Evolutionary conservation across 2,113 vertebrate species (phyloP).

Genomic region (Colius striatus): DNA sequence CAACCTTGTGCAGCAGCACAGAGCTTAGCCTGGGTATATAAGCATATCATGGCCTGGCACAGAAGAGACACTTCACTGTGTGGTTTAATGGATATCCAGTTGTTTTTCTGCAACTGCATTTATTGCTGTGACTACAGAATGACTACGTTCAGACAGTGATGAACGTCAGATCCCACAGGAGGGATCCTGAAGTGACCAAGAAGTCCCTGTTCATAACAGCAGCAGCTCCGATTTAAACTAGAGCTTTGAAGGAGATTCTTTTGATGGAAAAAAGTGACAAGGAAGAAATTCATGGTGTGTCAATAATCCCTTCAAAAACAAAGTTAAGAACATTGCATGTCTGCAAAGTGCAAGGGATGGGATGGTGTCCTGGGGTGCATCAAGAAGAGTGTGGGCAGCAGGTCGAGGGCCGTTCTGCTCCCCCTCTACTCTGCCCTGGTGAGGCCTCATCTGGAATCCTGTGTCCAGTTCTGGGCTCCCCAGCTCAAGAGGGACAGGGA

Average conservation of each 20-base stretch:
- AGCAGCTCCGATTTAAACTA: background rate
- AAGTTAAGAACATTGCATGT: background rate
- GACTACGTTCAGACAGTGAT: background rate
- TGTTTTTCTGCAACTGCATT: background rate
- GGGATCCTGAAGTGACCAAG: background rate
- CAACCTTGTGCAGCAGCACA: background rate
- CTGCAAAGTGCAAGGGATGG: background rate
- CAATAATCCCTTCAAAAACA: background rate
- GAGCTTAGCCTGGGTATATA: background rate
- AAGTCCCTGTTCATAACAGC: background rate
- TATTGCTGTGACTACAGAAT: accelerated
- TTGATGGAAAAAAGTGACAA: background rate
- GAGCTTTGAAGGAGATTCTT: background rate
- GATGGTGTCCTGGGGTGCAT: background rate
- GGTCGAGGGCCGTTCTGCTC: too few relatives aligned
- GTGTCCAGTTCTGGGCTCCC: too few relatives aligned
- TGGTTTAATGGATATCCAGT: background rate
- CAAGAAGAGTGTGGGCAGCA: too few relatives aligned
- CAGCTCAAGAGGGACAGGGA: too few relatives aligned
- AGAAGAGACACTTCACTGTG: accelerated
- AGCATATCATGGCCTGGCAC: too few relatives aligned
- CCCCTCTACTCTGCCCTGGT: too few relatives aligned
- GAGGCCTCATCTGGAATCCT: too few relatives aligned
- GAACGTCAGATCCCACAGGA: background rate
- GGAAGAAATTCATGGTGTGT: background rate